phyloP scores from a whole-genome alignment of 2,888 invertebrate genomes.

The Thumatha senex region DNA sequence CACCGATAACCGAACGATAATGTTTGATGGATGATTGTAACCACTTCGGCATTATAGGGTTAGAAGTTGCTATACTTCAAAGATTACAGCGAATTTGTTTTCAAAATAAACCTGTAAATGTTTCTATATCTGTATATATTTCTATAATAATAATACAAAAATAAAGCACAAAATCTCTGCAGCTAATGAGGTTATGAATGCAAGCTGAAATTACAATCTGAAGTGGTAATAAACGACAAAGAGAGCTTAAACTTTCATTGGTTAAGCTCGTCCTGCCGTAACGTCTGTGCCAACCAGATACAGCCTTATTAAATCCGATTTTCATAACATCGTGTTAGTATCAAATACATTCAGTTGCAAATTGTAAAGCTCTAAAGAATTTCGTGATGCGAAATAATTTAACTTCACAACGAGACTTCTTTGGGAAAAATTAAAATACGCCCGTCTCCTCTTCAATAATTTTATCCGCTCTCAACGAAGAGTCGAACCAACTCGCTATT shows the following conservation, averaged over 20 bases:
- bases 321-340: slow-evolving; percentile 53
- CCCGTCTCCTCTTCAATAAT: slow-evolving; percentile 55
- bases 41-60: slow-evolving; percentile 9
- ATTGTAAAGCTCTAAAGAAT: slow-evolving; percentile 66
- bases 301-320: slow-evolving; percentile 48
- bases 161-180: slow-evolving; percentile 4
- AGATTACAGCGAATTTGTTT: too few species aligned
- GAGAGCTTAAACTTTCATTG: slow-evolving; percentile 12
- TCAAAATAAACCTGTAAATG: too few species aligned
- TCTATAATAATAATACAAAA: slow-evolving; percentile 1
- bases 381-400: slow-evolving; percentile 72
- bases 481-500: slow-evolving; percentile 49
- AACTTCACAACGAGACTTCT: slow-evolving; percentile 62
- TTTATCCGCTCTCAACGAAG: slow-evolving; percentile 54
- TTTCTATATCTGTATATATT: too few species aligned
- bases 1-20: slow-evolving; percentile 46
- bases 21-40: slow-evolving; percentile 30
- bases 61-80: neutral
- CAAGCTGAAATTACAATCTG: slow-evolving; percentile 17
- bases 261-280: slow-evolving; percentile 13
- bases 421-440: slow-evolving; percentile 61
- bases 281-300: slow-evolving; percentile 24
- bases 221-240: slow-evolving; percentile 25
- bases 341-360: slow-evolving; percentile 54
- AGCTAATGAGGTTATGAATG: slow-evolving; percentile 4